A percentile compares a stretch with the other conserved stretches of the same genome.
phyloP scores from a whole-genome alignment of 2,797 vertebrate species.

The Pempheris klunzingeri region DNA sequence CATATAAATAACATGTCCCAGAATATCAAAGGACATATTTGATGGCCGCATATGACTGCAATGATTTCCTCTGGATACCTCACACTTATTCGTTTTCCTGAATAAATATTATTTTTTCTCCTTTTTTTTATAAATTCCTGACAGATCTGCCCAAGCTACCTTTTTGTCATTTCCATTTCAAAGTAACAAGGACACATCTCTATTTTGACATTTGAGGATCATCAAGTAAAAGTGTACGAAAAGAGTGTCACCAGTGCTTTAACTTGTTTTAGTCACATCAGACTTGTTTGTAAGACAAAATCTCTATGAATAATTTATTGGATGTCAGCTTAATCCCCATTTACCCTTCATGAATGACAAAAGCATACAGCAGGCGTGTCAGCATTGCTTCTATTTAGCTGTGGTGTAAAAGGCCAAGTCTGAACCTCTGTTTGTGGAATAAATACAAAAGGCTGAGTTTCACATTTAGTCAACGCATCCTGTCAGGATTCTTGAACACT shows the following conservation, averaged over 20 bases:
- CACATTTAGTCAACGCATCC: conserved; percentile 15
- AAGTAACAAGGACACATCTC: conserved; percentile 58
- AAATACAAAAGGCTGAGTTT: conserved; percentile 32
- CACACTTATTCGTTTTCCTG: conserved; percentile 8
- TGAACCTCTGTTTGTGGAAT: conserved; percentile 40
- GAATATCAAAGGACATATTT: conserved; percentile 25
- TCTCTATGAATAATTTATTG: conserved; percentile 78
- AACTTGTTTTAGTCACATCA: conserved; percentile 71
- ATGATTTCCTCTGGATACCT: conserved; percentile 19
- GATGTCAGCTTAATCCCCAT: conserved; percentile 71
- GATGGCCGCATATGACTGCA: conserved; percentile 6
- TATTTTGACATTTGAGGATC: conserved; percentile 59
- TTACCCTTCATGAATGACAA: conserved; percentile 72
- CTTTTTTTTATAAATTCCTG: conserved; percentile 7
- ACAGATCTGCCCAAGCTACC: conserved; percentile 39
- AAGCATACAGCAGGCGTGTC: conserved; percentile 44
- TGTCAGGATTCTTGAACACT: background rate
- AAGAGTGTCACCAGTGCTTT: conserved; percentile 55
- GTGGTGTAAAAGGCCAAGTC: conserved; percentile 39
- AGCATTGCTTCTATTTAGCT: conserved; percentile 39
- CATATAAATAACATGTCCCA: conserved; percentile 15
- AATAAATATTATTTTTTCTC: conserved; percentile 19
- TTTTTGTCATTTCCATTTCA: conserved; percentile 66
- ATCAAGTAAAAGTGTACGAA: conserved; percentile 42
- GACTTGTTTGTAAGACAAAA: conserved; percentile 68